Percentiles rank a stretch among this genome's conserved stretches.
Conservation (phyloP, 2,797 vertebrate species). For the Pelodytes ibericus region DNA sequence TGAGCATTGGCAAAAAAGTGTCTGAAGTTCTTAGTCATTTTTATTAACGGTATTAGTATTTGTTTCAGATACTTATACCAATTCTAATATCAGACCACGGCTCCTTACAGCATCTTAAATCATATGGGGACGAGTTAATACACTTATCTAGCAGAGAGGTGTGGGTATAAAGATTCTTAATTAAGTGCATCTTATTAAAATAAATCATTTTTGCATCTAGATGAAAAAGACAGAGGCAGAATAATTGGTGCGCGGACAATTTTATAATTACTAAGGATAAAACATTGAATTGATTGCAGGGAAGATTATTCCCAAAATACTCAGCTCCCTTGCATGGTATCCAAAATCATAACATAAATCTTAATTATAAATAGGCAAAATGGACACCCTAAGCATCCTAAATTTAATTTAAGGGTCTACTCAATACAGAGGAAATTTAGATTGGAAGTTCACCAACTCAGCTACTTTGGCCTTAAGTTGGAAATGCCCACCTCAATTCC, state of each 20-base stretch:
- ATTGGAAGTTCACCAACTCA: too few species aligned
- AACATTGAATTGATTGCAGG: constrained; percentile 30
- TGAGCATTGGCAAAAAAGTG: too few species aligned
- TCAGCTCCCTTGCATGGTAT: background rate
- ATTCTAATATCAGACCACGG: too few species aligned
- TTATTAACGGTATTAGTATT: too few species aligned
- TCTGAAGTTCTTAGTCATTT: too few species aligned
- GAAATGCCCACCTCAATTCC: too few species aligned
- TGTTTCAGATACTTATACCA: too few species aligned
- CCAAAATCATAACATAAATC: background rate
- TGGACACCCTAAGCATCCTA: too few species aligned
- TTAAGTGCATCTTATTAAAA: constrained; percentile 26
- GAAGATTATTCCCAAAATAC: constrained; percentile 15
- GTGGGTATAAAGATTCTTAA: constrained; percentile 16
- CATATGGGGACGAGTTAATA: background rate
- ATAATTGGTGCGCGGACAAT: constrained; percentile 31
- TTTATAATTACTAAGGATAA: constrained; percentile 40
- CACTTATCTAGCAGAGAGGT: background rate
- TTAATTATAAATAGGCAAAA: background rate
- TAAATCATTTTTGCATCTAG: constrained; percentile 12
- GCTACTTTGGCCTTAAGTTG: too few species aligned
- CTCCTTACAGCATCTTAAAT: background rate
- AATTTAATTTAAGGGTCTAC: too few species aligned
- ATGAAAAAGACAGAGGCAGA: constrained; percentile 9
- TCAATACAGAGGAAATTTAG: too few species aligned